These are phyloP conservation scores for Ceuthmochares aereus DNA, from an alignment of 2,113 vertebrate genomes.

Conservation along the genomic window DNA sequence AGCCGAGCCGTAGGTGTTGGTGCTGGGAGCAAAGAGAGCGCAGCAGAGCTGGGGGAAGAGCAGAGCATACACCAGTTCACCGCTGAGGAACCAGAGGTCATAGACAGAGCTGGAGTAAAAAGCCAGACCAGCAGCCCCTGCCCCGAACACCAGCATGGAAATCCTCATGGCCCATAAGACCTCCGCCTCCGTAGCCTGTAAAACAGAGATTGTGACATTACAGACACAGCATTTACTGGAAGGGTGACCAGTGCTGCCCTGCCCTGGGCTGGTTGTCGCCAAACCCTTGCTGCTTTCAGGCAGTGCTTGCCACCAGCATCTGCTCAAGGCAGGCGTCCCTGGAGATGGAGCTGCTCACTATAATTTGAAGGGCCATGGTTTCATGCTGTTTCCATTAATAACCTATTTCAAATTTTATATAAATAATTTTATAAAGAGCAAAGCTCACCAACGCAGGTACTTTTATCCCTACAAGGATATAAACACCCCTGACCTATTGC, in stretches of 20 bases:
- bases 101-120: constrained; percentile 81
- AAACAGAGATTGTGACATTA: neutral
- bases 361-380: neutral
- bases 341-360: neutral
- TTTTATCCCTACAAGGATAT: neutral
- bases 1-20: constrained; percentile 79
- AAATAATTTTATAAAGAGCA: neutral
- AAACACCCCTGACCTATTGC: neutral
- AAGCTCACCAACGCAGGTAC: neutral
- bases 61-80: constrained; percentile 83
- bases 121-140: constrained; percentile 74
- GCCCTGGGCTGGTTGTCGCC: neutral
- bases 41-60: constrained; percentile 87
- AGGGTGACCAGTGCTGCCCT: neutral
- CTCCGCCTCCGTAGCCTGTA: constrained; percentile 81
- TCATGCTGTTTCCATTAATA: neutral
- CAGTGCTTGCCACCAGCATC: neutral
- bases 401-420: neutral
- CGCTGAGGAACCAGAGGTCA: constrained; percentile 84
- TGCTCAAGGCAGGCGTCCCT: neutral
- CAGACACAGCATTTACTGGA: neutral
- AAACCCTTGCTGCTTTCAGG: neutral
- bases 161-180: constrained; percentile 82
- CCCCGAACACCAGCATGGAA: constrained; percentile 79
- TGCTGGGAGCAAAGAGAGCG: constrained; percentile 76